Conservation (phyloP, 2,797 vertebrate genomes). For the Myiotriccus ornatus region DNA sequence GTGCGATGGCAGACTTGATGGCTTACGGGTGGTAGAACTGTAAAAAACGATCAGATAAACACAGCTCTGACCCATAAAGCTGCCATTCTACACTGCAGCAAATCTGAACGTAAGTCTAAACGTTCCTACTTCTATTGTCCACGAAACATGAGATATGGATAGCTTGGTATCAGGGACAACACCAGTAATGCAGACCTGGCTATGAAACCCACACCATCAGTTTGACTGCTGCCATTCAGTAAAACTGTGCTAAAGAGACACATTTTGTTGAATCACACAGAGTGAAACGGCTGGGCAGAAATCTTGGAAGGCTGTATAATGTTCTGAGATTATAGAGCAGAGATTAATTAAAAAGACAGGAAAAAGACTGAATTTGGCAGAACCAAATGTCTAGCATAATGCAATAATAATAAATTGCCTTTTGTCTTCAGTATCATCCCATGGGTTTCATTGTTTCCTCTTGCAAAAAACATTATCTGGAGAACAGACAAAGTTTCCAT, state of each 20-base stretch:
- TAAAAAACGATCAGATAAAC: constrained; percentile 56
- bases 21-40: neutral
- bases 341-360: neutral
- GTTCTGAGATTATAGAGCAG: neutral
- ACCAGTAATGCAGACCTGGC: neutral
- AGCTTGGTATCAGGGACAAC: neutral
- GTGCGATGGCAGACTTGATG: neutral
- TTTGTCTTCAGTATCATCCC: neutral
- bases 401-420: neutral
- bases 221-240: neutral
- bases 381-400: neutral
- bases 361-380: neutral
- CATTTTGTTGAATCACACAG: neutral
- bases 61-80: constrained; percentile 70
- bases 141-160: neutral
- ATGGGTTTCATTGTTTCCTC: neutral
- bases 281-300: neutral
- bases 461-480: neutral
- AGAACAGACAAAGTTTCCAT: neutral
- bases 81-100: constrained; percentile 27
- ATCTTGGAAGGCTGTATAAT: neutral
- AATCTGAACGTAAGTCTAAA: constrained; percentile 16
- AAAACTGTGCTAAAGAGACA: neutral
- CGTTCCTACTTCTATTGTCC: neutral
- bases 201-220: neutral